Base-by-base conservation (phyloP, 2,888 invertebrate species). In the Aelia acuminata region DNA sequence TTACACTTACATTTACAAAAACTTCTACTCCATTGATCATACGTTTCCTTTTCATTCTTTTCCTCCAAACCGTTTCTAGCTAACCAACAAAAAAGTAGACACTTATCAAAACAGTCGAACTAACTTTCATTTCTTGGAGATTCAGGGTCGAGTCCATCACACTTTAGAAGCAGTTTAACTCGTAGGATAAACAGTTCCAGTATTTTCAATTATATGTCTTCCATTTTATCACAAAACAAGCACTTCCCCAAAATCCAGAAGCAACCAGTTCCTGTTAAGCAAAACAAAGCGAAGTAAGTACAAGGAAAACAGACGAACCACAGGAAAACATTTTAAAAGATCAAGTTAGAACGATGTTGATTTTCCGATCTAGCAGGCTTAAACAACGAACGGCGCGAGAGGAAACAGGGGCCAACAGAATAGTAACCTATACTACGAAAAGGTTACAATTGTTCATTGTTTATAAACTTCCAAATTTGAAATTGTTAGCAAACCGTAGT, bases 371-470 rank as follows among this genome's bases (percentile, higher is more conserved):
- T 43, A 80, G 80, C 43, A 80, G 80, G 80, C 80, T 80, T 43
- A 80, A 80, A 80, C 80, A 80, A 80, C 43, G 80, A 80, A 80
- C 80, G 80, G 80, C 80, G 80, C 80, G 80, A 80, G 80, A 80
- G 80, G 80, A 80, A 80, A 80, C 80, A 22, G n/a, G 75, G 80
- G 47, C 80, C 80, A 80, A 47, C 80, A 47, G n/a, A 80, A 80
- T 80, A 5, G 31, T 70, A 70, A 70, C 63, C 63, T 70, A 35
- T 35, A 7, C 35, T 31, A 20, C 1, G 35, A 70, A 70, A 18
- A 35, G 63, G 31, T 57, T 57, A 57, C 35, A 70, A 35, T 15
- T 70, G 31, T 70, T 70, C 2, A 70, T 26, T 70, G 63, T 70
- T 70, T 31, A 35, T 70, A 70, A 70, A 70, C 63, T 70, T 31